These are phyloP conservation scores for Pandemis corylana DNA, from an alignment of 2,888 invertebrate genomes.

Conservation along the genomic window DNA sequence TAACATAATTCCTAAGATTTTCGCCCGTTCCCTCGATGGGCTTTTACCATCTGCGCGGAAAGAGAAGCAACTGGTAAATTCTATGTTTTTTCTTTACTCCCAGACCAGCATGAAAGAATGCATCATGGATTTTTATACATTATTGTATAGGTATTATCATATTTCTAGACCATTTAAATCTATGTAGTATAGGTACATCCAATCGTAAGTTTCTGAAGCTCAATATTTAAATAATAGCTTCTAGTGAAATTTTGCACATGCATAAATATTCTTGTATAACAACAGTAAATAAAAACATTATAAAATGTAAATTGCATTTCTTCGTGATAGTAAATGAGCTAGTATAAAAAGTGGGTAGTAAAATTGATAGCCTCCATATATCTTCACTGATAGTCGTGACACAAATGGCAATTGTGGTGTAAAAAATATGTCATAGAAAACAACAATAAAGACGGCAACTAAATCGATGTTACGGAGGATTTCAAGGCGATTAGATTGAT, in stretches of 20 bases:
- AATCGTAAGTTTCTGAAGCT: too few relatives aligned
- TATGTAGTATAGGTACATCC: too few relatives aligned
- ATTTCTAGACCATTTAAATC: too few relatives aligned
- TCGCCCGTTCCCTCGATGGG: too few relatives aligned
- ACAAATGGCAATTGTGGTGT: slow-evolving; percentile 40
- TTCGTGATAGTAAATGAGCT: background rate
- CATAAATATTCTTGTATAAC: background rate
- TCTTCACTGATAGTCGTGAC: slow-evolving; percentile 27
- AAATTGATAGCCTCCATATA: slow-evolving; percentile 34
- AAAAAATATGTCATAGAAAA: slow-evolving; percentile 46
- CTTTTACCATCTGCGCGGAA: too few relatives aligned
- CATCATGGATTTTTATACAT: too few relatives aligned
- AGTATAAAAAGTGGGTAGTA: background rate
- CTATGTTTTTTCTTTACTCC: too few relatives aligned
- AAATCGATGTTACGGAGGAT: slow-evolving; percentile 1
- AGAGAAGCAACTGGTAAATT: too few relatives aligned
- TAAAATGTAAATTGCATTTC: background rate
- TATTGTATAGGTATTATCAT: too few relatives aligned
- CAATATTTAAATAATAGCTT: too few relatives aligned
- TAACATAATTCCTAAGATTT: too few relatives aligned
- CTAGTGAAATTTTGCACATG: background rate
- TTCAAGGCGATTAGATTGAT: slow-evolving; percentile 55
- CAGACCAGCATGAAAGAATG: too few relatives aligned
- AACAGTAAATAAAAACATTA: background rate
- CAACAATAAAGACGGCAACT: slow-evolving; percentile 61